Evolutionary conservation across 2,797 vertebrate species (phyloP).

Genomic region (Thunnus albacares): DNA sequence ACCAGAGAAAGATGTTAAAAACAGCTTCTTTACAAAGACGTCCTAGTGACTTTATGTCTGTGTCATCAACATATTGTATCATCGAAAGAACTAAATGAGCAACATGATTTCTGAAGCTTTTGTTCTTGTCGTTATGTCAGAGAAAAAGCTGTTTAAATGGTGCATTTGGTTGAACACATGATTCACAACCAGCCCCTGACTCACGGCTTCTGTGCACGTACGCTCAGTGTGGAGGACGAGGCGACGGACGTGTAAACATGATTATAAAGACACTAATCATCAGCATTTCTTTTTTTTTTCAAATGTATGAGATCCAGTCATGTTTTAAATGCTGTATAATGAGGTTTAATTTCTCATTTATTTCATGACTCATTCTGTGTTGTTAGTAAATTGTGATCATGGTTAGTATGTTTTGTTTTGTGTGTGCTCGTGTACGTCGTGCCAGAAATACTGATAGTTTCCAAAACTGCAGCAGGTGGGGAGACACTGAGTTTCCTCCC

Average conservation of each 20-base stretch:
- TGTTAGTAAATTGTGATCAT: not conserved
- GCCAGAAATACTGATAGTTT: constrained; percentile 4
- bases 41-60: not conserved
- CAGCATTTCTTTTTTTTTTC: no score
- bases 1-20: not conserved
- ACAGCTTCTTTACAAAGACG: not conserved
- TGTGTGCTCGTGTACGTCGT: not conserved
- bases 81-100: not conserved
- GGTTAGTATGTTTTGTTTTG: not conserved
- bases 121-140: not conserved
- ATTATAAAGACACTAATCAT: not conserved
- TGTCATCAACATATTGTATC: not conserved
- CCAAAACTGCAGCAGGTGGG: constrained; percentile 39
- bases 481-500: constrained; percentile 21
- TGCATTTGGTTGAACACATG: not conserved
- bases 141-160: not conserved
- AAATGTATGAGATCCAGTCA: no score
- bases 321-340: no score
- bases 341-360: no score
- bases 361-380: not conserved
- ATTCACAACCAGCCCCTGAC: not conserved
- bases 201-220: not conserved
- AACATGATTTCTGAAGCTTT: not conserved
- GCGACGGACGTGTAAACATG: not conserved
- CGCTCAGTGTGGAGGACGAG: constrained; percentile 2